These are phyloP conservation scores for Aurelia sp. DNA, from an alignment of 30 jellyfish, hydroid and myxozoan genomes.

Conservation along the genomic window DNA sequence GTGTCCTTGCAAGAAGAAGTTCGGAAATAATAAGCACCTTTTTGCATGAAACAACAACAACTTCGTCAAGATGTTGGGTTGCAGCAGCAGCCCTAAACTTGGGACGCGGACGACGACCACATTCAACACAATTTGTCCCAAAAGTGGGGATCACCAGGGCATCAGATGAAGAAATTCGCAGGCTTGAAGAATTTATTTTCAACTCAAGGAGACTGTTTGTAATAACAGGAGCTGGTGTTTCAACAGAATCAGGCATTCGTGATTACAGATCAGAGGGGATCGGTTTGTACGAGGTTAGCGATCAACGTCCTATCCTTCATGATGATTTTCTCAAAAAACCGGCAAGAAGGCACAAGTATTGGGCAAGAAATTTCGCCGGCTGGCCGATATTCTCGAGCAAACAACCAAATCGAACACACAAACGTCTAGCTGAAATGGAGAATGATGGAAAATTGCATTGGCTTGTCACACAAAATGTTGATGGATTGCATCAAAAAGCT, in stretches of 20 bases:
- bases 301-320: slow-evolving; percentile 79
- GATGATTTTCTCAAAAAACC: slow-evolving; percentile 76
- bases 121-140: slow-evolving; percentile 22
- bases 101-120: neutral
- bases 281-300: slow-evolving; percentile 79
- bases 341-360: slow-evolving; percentile 69
- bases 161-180: slow-evolving; percentile 19
- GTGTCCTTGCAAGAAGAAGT: neutral
- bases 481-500: slow-evolving; percentile 90
- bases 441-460: slow-evolving; percentile 81
- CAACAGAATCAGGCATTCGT: slow-evolving; percentile 95
- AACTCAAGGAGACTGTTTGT: slow-evolving; percentile 67
- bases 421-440: slow-evolving; percentile 77
- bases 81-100: too few species aligned
- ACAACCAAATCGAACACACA: slow-evolving; percentile 74
- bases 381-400: slow-evolving; percentile 90
- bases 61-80: too few species aligned
- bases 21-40: neutral
- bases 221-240: slow-evolving; percentile 94
- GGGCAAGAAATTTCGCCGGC: slow-evolving; percentile 96
- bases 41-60: too few species aligned
- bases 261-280: slow-evolving; percentile 93
- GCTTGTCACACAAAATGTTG: slow-evolving; percentile 98
- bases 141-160: slow-evolving; percentile 24
- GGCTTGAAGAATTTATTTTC: slow-evolving; percentile 46